Evolutionary conservation across 30 jellyfish, hydroid and myxozoan genomes (phyloP).

Genomic region (Aurelia aurita complex sp. Pacific): DNA sequence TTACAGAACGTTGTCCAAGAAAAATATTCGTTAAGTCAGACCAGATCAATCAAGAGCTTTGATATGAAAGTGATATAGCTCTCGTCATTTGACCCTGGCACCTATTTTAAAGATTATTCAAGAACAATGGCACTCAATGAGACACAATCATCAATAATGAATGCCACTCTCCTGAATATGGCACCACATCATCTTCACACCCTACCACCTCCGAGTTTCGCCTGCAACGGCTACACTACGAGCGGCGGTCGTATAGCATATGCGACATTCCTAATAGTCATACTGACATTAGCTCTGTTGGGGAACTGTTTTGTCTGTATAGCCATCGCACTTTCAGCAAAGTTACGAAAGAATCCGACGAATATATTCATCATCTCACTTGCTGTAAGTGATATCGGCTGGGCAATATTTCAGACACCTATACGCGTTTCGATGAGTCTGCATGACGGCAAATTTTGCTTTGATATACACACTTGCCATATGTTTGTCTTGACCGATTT

Average conservation of each 20-base stretch:
- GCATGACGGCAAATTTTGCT: conserved; percentile 39
- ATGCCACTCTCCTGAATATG: too few species aligned
- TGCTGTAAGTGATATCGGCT: conserved; percentile 67
- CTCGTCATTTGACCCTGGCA: too few species aligned
- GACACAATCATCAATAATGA: not conserved
- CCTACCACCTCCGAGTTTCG: too few species aligned
- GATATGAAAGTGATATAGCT: too few species aligned
- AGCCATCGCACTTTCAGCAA: conserved; percentile 48
- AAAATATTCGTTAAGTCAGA: too few species aligned
- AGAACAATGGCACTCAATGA: too few species aligned
- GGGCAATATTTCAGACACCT: conserved; percentile 51
- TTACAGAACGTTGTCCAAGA: too few species aligned
- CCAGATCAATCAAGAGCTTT: too few species aligned
- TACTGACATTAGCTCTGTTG: conserved; percentile 23
- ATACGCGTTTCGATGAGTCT: conserved; percentile 11
- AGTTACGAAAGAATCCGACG: conserved; percentile 48
- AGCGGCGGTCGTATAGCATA: conserved; percentile 17
- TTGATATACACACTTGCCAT: conserved; percentile 19
- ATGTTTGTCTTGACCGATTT: conserved; percentile 49
- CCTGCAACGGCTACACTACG: conserved; percentile 13
- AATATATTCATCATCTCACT: conserved; percentile 60
- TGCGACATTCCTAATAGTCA: conserved; percentile 22
- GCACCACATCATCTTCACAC: too few species aligned
- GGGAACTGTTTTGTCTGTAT: conserved; percentile 62
- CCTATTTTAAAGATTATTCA: too few species aligned